phyloP scores from a whole-genome alignment of 2,113 vertebrate genomes.

The Geothlypis trichas region DNA sequence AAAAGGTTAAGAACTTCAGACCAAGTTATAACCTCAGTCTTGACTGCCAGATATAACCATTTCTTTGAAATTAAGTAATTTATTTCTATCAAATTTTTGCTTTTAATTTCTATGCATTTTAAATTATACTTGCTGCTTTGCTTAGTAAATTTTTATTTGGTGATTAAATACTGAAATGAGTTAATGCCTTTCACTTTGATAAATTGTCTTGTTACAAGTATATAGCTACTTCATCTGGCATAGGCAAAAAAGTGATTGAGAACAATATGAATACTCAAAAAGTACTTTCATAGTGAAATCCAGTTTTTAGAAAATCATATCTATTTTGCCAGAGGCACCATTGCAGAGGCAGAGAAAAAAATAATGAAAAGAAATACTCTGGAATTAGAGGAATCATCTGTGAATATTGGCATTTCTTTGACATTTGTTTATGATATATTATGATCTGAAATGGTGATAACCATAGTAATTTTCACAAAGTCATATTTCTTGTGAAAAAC shows the following conservation, averaged over 20 bases:
- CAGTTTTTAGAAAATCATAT: neutral
- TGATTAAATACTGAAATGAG: conserved; percentile 4
- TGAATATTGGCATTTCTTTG: neutral
- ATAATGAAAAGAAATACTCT: neutral
- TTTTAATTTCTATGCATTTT: neutral
- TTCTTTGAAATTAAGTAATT: neutral
- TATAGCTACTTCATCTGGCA: neutral
- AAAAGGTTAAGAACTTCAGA: conserved; percentile 5
- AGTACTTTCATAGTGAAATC: neutral
- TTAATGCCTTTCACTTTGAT: neutral
- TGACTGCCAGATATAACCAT: neutral
- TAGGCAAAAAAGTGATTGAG: neutral
- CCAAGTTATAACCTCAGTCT: neutral
- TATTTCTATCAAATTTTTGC: neutral
- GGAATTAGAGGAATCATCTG: neutral
- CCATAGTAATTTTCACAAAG: neutral
- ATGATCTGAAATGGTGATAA: neutral
- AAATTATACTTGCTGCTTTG: neutral
- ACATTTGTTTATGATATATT: neutral
- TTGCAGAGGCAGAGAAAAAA: neutral
- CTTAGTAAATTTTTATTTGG: neutral
- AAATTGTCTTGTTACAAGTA: neutral
- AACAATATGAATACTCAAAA: neutral
- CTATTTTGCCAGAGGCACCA: neutral
- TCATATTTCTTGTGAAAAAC: neutral